Percentiles rank a stretch among this genome's conserved stretches.
Evolutionary conservation across 2,113 vertebrate species (phyloP).

Genomic region (Craseonycteris thonglongyai): DNA sequence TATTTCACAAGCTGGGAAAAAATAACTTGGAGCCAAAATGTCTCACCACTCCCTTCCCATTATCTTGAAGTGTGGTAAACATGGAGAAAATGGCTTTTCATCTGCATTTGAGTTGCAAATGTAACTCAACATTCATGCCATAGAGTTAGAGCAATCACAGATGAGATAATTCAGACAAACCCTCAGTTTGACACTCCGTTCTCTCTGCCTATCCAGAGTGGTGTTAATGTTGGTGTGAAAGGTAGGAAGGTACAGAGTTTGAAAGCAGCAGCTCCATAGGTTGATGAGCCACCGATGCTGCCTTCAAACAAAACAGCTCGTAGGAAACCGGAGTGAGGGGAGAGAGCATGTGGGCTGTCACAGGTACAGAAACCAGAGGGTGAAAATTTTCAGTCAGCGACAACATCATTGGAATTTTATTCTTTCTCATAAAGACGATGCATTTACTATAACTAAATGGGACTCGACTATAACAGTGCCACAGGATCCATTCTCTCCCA

Average conservation of each 20-base stretch:
- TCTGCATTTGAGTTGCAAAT: not conserved
- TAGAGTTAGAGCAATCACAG: not conserved
- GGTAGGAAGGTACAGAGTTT: not conserved
- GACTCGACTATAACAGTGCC: not conserved
- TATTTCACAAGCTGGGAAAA: slow-evolving; percentile 50
- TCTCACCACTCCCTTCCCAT: slow-evolving; percentile 20
- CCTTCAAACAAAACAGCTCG: not conserved
- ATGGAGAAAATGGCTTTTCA: slow-evolving; percentile 15
- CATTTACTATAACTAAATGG: not conserved
- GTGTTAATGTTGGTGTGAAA: accelerated
- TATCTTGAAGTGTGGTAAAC: not conserved
- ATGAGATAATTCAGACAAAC: not conserved
- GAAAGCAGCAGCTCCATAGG: not conserved
- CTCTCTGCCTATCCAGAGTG: not conserved
- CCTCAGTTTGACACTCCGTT: not conserved
- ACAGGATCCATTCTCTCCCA: not conserved
- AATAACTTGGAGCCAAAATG: slow-evolving; percentile 34
- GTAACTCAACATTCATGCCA: not conserved
- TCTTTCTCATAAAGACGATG: not conserved
- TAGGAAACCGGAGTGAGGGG: not conserved
- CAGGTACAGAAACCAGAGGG: not conserved
- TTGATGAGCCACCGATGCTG: not conserved
- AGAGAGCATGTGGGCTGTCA: not conserved
- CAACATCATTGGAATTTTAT: not conserved
- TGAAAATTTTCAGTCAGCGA: not conserved